Conservation (phyloP, 2,797 vertebrate genomes). For the Aplochiton taeniatus region DNA sequence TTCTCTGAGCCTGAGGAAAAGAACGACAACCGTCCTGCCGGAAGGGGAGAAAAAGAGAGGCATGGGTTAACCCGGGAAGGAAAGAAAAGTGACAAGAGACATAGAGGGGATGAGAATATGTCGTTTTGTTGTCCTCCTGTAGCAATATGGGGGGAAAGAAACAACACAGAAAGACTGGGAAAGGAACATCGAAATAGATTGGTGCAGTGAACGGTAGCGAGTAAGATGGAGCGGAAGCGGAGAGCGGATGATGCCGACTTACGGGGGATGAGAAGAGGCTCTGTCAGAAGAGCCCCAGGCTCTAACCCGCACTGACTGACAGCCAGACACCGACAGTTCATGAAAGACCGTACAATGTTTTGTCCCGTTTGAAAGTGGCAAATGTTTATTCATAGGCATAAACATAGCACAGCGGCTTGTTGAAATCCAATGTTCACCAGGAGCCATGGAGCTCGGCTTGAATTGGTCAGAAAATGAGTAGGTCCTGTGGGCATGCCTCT, state of each 20-base stretch:
- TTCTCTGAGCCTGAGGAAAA: constrained; percentile 97
- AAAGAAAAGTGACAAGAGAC: neutral
- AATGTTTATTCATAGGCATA: neutral
- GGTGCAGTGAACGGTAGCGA: neutral
- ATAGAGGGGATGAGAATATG: neutral
- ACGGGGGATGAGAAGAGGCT: neutral
- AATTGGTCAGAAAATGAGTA: constrained; percentile 24
- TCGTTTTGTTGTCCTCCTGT: no score
- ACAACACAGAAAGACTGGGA: neutral
- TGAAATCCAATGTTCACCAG: neutral
- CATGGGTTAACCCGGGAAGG: neutral
- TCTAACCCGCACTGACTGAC: neutral
- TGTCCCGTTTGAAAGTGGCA: neutral
- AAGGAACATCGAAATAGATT: neutral
- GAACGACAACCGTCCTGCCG: constrained; percentile 89
- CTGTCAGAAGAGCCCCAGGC: neutral
- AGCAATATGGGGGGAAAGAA: no score
- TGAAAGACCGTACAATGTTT: neutral
- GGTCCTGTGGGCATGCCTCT: neutral
- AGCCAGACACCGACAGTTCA: neutral
- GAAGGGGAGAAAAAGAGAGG: constrained; percentile 17
- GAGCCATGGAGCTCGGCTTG: constrained; percentile 20
- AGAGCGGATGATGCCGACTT: neutral
- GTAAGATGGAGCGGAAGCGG: neutral
- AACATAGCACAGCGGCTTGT: neutral